Conservation (phyloP, 2,797 vertebrate genomes). For the Bufotes viridis region DNA sequence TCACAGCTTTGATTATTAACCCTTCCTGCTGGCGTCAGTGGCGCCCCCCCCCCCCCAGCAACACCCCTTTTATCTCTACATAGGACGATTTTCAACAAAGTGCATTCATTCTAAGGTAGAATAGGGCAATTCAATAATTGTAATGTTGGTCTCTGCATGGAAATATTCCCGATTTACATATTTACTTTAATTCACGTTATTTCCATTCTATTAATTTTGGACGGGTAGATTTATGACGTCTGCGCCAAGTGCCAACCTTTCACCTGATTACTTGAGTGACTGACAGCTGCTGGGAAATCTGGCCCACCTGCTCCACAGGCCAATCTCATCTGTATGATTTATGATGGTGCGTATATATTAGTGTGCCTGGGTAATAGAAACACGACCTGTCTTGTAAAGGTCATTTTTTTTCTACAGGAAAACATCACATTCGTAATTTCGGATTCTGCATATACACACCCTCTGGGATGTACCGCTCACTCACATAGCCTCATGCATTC, state of each 20-base stretch:
- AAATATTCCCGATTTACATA: neutral
- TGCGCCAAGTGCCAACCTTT: conserved; percentile 33
- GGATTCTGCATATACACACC: neutral
- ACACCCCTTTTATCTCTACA: neutral
- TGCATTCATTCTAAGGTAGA: neutral
- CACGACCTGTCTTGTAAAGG: conserved; percentile 36
- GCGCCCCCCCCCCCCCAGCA: too few species aligned
- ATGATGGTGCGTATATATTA: conserved; percentile 25
- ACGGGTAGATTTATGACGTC: conserved; percentile 37
- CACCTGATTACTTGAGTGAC: conserved; percentile 37
- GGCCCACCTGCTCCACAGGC: conserved; percentile 10
- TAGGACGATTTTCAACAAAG: neutral
- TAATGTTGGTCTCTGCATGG: neutral
- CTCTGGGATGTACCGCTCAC: neutral
- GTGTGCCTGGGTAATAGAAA: neutral
- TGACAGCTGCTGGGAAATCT: conserved; percentile 29
- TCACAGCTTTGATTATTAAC: too few species aligned
- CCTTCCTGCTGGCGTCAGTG: too few species aligned
- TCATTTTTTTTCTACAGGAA: conserved; percentile 26
- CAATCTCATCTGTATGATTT: conserved; percentile 48
- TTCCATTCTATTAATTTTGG: conserved; percentile 20
- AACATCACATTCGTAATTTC: neutral
- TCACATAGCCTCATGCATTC: neutral
- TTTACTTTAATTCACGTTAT: neutral
- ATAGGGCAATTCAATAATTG: neutral